A percentile compares a stretch with the other conserved stretches of the same genome.
These are phyloP conservation scores for Rhabdornis inornatus DNA, from an alignment of 2,113 vertebrate species.

Conservation along the genomic window DNA sequence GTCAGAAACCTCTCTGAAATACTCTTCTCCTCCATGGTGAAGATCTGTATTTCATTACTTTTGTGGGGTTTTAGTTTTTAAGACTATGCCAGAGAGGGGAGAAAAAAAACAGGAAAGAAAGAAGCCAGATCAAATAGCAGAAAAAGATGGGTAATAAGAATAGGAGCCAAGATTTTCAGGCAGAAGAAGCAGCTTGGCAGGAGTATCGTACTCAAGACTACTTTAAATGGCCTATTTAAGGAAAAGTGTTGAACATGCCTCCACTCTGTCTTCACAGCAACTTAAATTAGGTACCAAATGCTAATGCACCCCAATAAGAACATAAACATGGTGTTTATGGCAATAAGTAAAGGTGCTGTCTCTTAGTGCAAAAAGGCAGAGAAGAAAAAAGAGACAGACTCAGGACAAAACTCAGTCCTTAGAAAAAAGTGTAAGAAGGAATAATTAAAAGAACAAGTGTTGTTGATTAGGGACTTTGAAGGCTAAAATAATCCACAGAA, in stretches of 20 bases:
- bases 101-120: rapidly evolving
- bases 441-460: neutral
- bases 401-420: neutral
- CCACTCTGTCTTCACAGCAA: neutral
- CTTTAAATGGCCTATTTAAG: conserved; percentile 10
- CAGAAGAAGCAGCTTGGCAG: neutral
- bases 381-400: neutral
- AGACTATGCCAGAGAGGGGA: neutral
- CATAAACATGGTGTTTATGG: neutral
- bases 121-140: neutral
- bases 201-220: neutral
- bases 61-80: neutral
- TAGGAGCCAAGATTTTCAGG: neutral
- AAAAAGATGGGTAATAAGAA: neutral
- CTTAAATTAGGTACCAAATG: neutral
- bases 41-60: neutral
- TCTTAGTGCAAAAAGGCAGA: neutral
- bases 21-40: neutral
- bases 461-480: neutral
- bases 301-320: neutral
- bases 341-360: neutral
- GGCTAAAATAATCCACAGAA: neutral
- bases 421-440: neutral
- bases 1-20: neutral
- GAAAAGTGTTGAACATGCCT: neutral